phyloP scores from a whole-genome alignment of 2,888 invertebrate species.

The Xestia c-nigrum region DNA sequence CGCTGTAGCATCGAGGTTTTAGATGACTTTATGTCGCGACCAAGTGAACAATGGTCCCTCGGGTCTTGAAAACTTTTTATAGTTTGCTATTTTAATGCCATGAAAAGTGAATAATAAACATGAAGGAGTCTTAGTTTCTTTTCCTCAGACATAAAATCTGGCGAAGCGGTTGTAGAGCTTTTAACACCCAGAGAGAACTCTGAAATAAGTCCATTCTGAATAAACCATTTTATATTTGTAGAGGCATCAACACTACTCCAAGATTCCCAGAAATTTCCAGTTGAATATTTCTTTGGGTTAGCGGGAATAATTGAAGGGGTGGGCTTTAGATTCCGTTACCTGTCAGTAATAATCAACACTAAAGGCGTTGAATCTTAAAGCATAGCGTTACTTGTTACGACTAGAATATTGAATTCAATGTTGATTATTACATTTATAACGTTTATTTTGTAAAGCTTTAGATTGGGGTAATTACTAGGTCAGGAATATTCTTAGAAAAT shows the following conservation, averaged over 20 bases:
- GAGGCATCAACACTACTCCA: slow-evolving; percentile 17
- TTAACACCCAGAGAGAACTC: slow-evolving; percentile 23
- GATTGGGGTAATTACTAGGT: neutral
- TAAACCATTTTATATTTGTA: slow-evolving; percentile 26
- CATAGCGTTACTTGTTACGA: neutral
- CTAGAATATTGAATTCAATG: slow-evolving; percentile 13
- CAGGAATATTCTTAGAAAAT: neutral
- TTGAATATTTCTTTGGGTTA: slow-evolving; percentile 36
- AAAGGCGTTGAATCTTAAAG: neutral
- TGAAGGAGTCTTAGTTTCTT: neutral
- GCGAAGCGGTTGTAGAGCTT: neutral
- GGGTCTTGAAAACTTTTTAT: slow-evolving; percentile 21
- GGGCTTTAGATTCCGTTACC: slow-evolving; percentile 21
- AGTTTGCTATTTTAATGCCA: slow-evolving; percentile 2
- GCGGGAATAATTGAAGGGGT: slow-evolving; percentile 36
- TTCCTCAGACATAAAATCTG: slow-evolving; percentile 9
- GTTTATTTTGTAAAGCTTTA: slow-evolving; percentile 2
- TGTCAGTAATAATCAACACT: slow-evolving; percentile 53
- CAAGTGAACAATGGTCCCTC: slow-evolving; percentile 41
- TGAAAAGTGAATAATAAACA: slow-evolving; percentile 43
- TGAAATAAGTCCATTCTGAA: slow-evolving; percentile 28
- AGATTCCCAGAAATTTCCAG: slow-evolving; percentile 20
- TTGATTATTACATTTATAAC: neutral
- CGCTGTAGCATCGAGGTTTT: slow-evolving; percentile 46
- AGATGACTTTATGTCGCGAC: slow-evolving; percentile 45